Conservation (phyloP, 2,113 vertebrate species). For the Nipponia nippon region DNA sequence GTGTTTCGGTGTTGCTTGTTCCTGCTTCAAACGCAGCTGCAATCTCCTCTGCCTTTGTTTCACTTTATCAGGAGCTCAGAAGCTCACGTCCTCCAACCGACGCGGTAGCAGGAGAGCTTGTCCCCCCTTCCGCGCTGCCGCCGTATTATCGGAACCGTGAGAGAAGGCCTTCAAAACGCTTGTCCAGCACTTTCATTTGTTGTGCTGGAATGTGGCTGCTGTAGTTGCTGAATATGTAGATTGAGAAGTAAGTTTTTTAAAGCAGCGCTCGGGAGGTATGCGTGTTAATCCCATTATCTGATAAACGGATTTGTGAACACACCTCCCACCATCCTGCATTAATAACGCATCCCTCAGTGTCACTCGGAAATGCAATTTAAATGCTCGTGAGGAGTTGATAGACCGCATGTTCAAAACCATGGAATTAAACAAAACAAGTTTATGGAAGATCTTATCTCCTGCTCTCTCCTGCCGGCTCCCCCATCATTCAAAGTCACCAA, state of each 20-base stretch:
- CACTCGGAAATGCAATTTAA: conserved; percentile 68
- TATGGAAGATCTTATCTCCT: not conserved
- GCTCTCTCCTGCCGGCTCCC: not conserved
- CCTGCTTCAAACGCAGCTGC: not conserved
- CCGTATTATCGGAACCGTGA: not conserved
- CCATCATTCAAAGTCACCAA: not conserved
- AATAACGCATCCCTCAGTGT: conserved; percentile 10
- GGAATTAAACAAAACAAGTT: conserved; percentile 62
- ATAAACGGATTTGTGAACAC: conserved; percentile 71
- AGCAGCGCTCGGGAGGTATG: conserved; percentile 28
- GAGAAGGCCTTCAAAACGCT: conserved; percentile 11
- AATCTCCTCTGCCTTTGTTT: not conserved
- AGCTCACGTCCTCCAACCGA: not conserved
- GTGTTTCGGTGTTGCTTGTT: not conserved
- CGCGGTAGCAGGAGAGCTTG: not conserved
- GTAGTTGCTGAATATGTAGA: conserved; percentile 53
- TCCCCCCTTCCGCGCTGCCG: not conserved
- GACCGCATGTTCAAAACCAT: conserved; percentile 1
- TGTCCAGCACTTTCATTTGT: conserved; percentile 62
- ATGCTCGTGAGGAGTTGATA: conserved; percentile 33
- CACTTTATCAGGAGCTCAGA: not conserved
- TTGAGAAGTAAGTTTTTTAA: conserved; percentile 59
- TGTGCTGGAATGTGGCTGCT: conserved; percentile 40
- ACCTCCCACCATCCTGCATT: conserved; percentile 49
- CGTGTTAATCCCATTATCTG: conserved; percentile 72